These are phyloP conservation scores for Epiblema foenella DNA, from an alignment of 2,888 invertebrate species.

Conservation along the genomic window DNA sequence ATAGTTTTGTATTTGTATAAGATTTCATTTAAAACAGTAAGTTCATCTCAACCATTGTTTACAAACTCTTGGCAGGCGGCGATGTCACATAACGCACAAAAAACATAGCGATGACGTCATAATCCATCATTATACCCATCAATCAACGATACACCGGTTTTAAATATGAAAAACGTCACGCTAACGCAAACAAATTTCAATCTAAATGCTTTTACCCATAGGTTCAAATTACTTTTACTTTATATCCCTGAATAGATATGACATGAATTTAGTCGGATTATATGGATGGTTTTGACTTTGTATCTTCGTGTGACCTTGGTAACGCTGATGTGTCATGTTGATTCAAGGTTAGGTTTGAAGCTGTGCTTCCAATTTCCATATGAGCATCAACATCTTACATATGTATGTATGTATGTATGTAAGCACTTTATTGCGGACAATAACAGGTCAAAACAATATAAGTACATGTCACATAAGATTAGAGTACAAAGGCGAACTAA, in stretches of 20 bases:
- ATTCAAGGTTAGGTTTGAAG: background rate
- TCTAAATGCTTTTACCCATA: background rate
- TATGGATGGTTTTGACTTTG: conserved; percentile 17
- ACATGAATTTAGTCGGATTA: background rate
- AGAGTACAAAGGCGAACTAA: too few relatives aligned
- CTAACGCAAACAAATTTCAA: conserved; percentile 7
- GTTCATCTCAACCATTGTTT: conserved; percentile 36
- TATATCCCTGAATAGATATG: background rate
- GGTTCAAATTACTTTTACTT: conserved; percentile 7
- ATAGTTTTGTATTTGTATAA: too few relatives aligned
- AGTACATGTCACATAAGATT: too few relatives aligned
- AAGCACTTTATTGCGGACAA: too few relatives aligned
- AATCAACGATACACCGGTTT: conserved; percentile 33
- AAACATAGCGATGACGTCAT: conserved; percentile 37
- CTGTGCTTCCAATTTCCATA: background rate
- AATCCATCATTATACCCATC: conserved; percentile 31
- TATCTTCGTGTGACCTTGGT: background rate
- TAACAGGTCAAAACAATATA: too few relatives aligned
- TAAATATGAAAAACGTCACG: conserved; percentile 18
- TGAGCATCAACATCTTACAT: background rate
- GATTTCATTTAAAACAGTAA: conserved; percentile 34
- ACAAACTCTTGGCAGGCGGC: conserved; percentile 37
- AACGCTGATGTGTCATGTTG: background rate
- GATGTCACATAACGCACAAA: conserved; percentile 22
- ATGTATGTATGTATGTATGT: too few relatives aligned